Conservation (phyloP, 2,797 vertebrate species). For the Dipus sagitta region DNA sequence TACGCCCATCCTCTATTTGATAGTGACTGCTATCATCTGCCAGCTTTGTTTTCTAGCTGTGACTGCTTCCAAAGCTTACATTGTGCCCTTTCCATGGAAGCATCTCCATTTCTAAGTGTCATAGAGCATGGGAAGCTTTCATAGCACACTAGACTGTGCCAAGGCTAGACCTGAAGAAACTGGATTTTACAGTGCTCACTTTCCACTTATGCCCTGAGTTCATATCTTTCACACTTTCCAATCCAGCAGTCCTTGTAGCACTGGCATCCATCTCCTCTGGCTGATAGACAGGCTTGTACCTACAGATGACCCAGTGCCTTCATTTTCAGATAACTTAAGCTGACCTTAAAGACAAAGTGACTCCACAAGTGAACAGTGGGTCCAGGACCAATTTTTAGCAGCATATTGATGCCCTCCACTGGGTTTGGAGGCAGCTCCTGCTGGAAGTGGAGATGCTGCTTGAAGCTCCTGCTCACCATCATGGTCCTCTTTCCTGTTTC, state of each 20-base stretch:
- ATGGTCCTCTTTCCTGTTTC: conserved; percentile 5
- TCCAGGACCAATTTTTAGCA: neutral
- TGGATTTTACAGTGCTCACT: neutral
- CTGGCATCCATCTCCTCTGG: neutral
- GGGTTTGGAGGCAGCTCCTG: neutral
- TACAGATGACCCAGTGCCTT: neutral
- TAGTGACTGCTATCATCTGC: neutral
- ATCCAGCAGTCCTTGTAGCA: neutral
- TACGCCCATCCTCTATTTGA: neutral
- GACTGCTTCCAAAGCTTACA: neutral
- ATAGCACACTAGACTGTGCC: neutral
- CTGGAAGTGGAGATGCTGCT: neutral
- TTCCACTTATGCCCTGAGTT: neutral
- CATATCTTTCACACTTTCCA: neutral
- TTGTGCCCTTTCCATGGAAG: neutral
- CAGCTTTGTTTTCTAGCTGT: neutral
- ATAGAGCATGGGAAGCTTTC: neutral
- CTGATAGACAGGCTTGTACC: neutral
- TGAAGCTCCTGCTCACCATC: neutral
- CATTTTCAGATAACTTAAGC: neutral
- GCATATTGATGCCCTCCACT: neutral
- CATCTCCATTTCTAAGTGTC: neutral
- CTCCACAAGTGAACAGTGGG: neutral
- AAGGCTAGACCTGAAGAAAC: neutral
- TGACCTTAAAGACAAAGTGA: neutral